Percentiles rank a stretch among this genome's conserved stretches.
phyloP scores from a whole-genome alignment of 2,113 vertebrate genomes.

The Tetrax tetrax region DNA sequence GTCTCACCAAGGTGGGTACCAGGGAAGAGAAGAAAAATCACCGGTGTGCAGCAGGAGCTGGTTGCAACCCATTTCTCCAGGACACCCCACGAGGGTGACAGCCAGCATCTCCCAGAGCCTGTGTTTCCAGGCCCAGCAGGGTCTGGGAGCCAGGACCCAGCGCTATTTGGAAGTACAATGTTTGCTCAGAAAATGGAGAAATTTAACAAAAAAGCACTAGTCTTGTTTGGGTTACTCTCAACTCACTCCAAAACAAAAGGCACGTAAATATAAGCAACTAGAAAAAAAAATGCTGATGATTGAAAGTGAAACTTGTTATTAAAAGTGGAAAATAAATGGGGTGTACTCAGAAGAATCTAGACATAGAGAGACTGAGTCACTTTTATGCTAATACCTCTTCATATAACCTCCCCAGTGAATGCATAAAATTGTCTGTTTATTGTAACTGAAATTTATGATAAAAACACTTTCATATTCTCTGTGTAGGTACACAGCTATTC shows the following conservation, averaged over 20 bases:
- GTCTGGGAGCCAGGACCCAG: background rate
- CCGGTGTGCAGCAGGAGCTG: background rate
- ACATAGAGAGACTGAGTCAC: background rate
- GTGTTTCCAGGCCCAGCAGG: background rate
- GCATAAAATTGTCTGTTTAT: background rate
- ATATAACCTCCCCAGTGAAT: background rate
- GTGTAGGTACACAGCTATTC: background rate
- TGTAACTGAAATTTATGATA: constrained; percentile 5
- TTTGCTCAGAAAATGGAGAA: background rate
- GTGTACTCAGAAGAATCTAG: background rate
- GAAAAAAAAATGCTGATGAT: background rate
- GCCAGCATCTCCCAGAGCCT: background rate
- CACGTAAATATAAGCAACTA: background rate
- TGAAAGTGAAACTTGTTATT: background rate
- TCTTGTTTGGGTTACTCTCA: background rate
- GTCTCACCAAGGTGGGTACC: fast-evolving
- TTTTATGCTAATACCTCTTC: background rate
- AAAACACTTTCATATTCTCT: background rate
- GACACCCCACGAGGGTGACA: background rate
- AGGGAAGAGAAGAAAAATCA: background rate
- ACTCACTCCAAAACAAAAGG: background rate
- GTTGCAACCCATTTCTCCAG: background rate
- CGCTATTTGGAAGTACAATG: background rate
- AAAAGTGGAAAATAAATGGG: background rate
- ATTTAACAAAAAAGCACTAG: background rate